Percentiles rank a stretch among this genome's conserved stretches.
Conservation (phyloP, 2,113 vertebrate species). For the Campylomormyrus tamandua region DNA sequence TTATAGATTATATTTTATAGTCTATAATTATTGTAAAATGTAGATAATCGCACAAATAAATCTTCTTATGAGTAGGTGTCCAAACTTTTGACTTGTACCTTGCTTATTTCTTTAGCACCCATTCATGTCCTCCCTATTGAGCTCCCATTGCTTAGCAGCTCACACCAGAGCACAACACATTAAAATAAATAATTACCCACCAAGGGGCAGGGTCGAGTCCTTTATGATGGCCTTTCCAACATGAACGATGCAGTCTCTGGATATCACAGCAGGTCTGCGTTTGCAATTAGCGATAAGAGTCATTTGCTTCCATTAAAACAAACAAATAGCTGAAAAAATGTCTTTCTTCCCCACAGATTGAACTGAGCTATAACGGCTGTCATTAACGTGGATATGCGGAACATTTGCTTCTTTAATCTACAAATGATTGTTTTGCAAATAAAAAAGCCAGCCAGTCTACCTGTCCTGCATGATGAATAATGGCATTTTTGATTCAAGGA, state of each 20-base stretch:
- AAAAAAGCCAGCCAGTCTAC: neutral
- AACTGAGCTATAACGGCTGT: neutral
- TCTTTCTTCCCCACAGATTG: neutral
- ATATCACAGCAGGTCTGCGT: neutral
- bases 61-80: neutral
- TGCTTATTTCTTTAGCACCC: neutral
- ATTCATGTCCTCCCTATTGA: neutral
- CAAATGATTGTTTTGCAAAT: neutral
- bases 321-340: neutral
- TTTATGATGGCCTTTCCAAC: neutral
- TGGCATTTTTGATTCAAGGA: neutral
- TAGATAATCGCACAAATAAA: neutral
- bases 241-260: neutral
- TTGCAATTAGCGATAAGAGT: neutral
- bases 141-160: neutral
- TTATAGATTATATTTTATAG: no score
- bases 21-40: neutral
- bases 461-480: neutral
- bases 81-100: neutral
- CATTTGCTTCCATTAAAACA: slow-evolving; percentile 5
- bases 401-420: slow-evolving; percentile 3
- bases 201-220: neutral
- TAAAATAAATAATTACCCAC: neutral
- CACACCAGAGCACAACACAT: neutral
- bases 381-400: neutral